Conservation (phyloP, 2,888 invertebrate species). For the Nomada ferruginata region DNA sequence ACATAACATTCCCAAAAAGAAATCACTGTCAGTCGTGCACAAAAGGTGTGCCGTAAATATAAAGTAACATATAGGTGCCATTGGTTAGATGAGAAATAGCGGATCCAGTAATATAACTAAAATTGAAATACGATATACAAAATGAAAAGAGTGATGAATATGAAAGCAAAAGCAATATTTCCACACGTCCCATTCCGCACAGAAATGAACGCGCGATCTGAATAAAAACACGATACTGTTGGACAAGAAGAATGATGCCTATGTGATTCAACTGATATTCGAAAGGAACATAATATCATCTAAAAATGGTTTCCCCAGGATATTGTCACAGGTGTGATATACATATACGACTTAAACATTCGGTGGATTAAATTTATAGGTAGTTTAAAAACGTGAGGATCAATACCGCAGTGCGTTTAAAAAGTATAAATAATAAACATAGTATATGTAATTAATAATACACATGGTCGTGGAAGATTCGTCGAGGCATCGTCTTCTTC, state of each 20-base stretch:
- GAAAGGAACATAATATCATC: not conserved
- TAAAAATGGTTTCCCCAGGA: not conserved
- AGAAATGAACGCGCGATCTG: conserved; percentile 6
- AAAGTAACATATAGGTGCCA: no score
- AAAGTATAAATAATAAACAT: not conserved
- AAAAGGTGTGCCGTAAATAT: no score
- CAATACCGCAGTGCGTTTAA: not conserved
- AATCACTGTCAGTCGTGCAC: no score
- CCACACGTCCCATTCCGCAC: not conserved
- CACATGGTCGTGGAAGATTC: no score
- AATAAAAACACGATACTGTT: conserved; percentile 23
- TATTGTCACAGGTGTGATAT: not conserved
- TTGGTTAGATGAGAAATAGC: no score
- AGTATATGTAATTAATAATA: no score
- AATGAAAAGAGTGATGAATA: not conserved
- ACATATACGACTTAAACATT: not conserved
- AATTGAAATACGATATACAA: conserved; percentile 2
- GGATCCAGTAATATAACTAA: not conserved
- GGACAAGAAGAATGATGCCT: conserved; percentile 24
- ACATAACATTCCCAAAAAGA: no score
- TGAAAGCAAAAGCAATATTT: conserved; percentile 32
- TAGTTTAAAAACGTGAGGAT: not conserved
- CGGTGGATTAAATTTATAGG: not conserved
- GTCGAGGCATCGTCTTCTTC: no score
- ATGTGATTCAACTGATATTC: conserved; percentile 19